A percentile compares a stretch with the other conserved stretches of the same genome.
Conservation (phyloP, 2,113 vertebrate species). For the Eupsittula cactorum region DNA sequence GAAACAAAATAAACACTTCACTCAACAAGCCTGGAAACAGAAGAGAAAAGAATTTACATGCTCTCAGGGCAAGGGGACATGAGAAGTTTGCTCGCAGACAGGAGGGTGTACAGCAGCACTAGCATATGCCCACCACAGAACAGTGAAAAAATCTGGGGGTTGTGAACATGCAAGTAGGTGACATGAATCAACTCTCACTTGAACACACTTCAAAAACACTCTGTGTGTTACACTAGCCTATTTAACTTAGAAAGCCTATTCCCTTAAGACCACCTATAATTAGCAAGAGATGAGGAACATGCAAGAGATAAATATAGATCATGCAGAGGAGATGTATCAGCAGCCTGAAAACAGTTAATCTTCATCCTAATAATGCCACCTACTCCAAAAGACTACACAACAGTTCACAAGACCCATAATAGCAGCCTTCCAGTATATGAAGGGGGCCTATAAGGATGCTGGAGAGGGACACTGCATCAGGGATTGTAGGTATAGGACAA, state of each 20-base stretch:
- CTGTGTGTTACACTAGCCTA: background rate
- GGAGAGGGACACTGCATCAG: background rate
- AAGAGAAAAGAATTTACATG: background rate
- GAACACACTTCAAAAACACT: background rate
- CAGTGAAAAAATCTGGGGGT: background rate
- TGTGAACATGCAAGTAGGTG: background rate
- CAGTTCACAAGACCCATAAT: conserved; percentile 43
- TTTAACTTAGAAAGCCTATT: conserved; percentile 20
- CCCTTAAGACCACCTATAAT: conserved; percentile 67
- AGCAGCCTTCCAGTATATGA: background rate
- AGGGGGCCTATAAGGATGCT: background rate
- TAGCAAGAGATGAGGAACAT: conserved; percentile 46
- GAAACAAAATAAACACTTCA: background rate
- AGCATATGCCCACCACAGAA: background rate
- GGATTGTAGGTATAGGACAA: background rate
- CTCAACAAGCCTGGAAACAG: background rate
- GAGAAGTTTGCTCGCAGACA: background rate
- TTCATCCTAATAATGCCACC: conserved; percentile 59
- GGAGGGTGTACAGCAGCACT: background rate
- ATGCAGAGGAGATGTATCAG: conserved; percentile 53
- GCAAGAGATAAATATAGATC: conserved; percentile 67
- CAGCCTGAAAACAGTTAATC: conserved; percentile 75
- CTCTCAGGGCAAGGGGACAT: background rate
- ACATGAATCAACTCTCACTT: background rate
- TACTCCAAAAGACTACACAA: conserved; percentile 60